Conservation (phyloP, 1,140 invertebrate species). For the Dufourea novaeangliae region DNA sequence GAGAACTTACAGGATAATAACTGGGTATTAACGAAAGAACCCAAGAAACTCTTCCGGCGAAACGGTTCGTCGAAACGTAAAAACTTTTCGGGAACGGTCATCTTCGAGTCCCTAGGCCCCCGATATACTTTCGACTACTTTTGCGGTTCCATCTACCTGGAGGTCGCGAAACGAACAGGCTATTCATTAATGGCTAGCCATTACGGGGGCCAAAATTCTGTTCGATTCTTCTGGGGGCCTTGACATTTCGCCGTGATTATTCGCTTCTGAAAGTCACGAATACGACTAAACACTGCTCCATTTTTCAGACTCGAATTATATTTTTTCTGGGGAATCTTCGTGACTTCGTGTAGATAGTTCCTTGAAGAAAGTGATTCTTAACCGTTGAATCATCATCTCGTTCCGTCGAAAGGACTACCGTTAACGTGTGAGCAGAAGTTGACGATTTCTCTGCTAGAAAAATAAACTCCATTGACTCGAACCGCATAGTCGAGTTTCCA, state of each 20-base stretch:
- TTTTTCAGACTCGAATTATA: not conserved
- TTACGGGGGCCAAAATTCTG: constrained; percentile 3
- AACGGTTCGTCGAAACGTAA: constrained; percentile 36
- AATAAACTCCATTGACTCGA: no score
- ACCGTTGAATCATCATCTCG: no score
- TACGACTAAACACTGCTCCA: not conserved
- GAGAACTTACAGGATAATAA: constrained; percentile 30
- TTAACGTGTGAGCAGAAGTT: no score
- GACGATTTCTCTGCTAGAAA: no score
- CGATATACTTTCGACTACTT: constrained; percentile 66
- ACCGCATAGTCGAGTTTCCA: no score
- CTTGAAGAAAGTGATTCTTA: no score
- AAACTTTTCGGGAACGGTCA: constrained; percentile 39
- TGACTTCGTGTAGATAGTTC: no score
- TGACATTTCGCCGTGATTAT: constrained; percentile 29
- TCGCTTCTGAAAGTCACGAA: constrained; percentile 33
- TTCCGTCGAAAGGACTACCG: no score
- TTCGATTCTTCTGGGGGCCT: constrained; percentile 10
- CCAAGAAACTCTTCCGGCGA: constrained; percentile 41
- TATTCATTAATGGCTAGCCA: constrained; percentile 61
- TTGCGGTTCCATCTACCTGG: constrained; percentile 55
- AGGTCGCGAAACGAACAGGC: constrained; percentile 50
- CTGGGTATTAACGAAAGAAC: no score
- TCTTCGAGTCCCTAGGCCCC: constrained; percentile 22
- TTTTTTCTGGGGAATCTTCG: not conserved